phyloP scores from a whole-genome alignment of 2,888 invertebrate genomes.

The Metopia argyrocephala region DNA sequence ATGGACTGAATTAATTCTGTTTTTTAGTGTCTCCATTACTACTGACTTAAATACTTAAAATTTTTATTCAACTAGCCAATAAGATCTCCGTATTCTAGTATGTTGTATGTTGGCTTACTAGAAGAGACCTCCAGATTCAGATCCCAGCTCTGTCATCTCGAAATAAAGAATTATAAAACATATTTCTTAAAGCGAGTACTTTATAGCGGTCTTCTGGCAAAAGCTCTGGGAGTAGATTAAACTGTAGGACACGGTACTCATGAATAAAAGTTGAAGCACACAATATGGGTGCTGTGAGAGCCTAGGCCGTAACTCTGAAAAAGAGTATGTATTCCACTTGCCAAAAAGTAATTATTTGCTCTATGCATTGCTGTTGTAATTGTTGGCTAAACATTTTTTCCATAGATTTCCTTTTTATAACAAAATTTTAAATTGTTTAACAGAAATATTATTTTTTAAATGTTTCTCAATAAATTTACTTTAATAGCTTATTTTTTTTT shows the following conservation, averaged over 20 bases:
- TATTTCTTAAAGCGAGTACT: too few relatives aligned
- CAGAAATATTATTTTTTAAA: too few relatives aligned
- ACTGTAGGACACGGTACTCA: neutral
- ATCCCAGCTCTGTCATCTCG: neutral
- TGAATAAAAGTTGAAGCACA: neutral
- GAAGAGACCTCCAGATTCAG: too few relatives aligned
- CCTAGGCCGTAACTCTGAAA: neutral
- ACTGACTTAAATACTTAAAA: too few relatives aligned
- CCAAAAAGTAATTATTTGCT: too few relatives aligned
- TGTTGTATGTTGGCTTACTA: neutral
- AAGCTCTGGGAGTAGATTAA: neutral
- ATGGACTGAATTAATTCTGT: too few relatives aligned
- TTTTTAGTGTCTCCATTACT: too few relatives aligned
- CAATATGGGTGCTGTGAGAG: neutral
- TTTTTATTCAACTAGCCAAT: neutral
- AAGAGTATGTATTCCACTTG: neutral
- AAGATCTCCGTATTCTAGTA: neutral
- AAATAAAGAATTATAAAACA: too few relatives aligned
- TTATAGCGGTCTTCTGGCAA: neutral
- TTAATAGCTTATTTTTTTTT: slow-evolving; percentile 37
- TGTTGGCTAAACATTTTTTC: too few relatives aligned
- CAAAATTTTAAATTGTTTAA: too few relatives aligned
- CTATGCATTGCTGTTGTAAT: too few relatives aligned
- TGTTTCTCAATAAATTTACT: neutral
- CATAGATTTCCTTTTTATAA: too few relatives aligned